A percentile compares a stretch with the other conserved stretches of the same genome.
These are phyloP conservation scores for Blastobasis adustella DNA, from an alignment of 2,888 invertebrate genomes.

Conservation along the genomic window DNA sequence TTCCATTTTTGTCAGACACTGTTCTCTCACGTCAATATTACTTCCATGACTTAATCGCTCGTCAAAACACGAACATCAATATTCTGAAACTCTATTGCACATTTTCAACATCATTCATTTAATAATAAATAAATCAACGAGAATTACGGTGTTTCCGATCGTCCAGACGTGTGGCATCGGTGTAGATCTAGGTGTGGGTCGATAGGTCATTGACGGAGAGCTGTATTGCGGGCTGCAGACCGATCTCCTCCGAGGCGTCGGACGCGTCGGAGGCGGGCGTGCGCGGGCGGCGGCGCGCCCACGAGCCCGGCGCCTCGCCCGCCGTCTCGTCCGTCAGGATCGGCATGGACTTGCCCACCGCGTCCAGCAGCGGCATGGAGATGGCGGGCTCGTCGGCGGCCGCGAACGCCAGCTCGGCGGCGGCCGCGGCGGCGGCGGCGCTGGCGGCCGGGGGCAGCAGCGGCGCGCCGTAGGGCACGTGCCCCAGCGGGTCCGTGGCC, in stretches of 20 bases:
- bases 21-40: no score
- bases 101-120: constrained; percentile 21
- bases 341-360: constrained; percentile 55
- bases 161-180: not conserved
- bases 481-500: constrained; percentile 53
- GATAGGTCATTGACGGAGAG: constrained; percentile 46
- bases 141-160: not conserved
- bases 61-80: no score
- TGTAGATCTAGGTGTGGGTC: constrained; percentile 36
- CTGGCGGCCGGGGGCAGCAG: constrained; percentile 38
- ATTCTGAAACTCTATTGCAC: constrained; percentile 39
- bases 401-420: constrained; percentile 49
- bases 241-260: constrained; percentile 56
- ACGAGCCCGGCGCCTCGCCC: not conserved
- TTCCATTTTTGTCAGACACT: no score
- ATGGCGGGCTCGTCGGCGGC: constrained; percentile 51
- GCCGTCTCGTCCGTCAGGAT: constrained; percentile 55
- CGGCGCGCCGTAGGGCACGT: constrained; percentile 34
- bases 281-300: constrained; percentile 33
- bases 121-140: constrained; percentile 18
- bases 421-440: constrained; percentile 38
- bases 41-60: no score
- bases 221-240: constrained; percentile 55
- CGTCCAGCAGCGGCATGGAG: constrained; percentile 75
- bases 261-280: constrained; percentile 56